Base-by-base conservation (phyloP, 2,113 vertebrate species). In the Microcebus murinus region DNA sequence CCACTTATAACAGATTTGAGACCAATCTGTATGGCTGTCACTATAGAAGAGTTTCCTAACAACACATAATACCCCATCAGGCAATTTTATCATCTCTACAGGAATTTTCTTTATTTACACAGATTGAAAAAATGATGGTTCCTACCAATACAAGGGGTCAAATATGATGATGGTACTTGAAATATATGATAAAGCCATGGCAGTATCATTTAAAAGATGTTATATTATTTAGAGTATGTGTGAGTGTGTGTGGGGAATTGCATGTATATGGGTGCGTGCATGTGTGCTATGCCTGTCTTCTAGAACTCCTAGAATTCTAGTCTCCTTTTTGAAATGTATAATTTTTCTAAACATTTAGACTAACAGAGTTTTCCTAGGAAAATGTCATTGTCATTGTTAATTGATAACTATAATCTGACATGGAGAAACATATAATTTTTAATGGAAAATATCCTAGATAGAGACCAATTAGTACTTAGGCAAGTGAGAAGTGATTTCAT, bases 401-500 rank as follows among this genome's bases (percentile, higher is more conserved):
- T 83, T 98, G 59, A 94, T 94, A 97, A 6, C 7, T 70, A 70
- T 94, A 97, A 88, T 5, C 36, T 95, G 45, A 39, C 63, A 57
- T n/a, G 70, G 5, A 70, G 39, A 97, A 94, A 4, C 31, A 89
- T 70, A 84, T 87, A 52, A 92, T 97, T 96, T 97, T 95, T 96
- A 97, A 97, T 73, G 83, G 80, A 83, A 95, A 92, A 5, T 67
- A 6, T 67, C 73, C 87, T 92, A 96, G 65, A 76, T 88, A 83
- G 68, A 96, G 21, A 85, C 15, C 76, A 97, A 90, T 98, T 98
- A 97, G 55, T 34, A 97, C 55, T 18, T 65, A 84, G 20, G 73
- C 15, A 98, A 97, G 94, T 90, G 21, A 95, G 61, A 74, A 95
- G 55, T 42, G 96, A 89, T 97, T 98, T 97, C 70, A 84, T 45